phyloP scores from a whole-genome alignment of 2,113 vertebrate species.

The Anolis carolinensis region DNA sequence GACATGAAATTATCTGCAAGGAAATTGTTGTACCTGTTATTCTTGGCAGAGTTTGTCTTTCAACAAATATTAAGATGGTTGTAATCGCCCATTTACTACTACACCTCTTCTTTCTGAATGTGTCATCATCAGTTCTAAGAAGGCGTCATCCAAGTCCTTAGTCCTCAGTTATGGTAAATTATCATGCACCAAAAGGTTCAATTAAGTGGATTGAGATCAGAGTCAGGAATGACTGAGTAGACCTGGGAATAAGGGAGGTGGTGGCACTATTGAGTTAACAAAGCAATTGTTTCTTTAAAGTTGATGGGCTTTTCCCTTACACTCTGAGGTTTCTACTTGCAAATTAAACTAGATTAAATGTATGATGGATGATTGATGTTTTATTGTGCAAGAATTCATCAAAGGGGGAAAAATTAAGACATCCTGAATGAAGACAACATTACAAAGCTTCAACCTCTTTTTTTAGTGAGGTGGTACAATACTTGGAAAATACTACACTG shows the following conservation, averaged over 20 bases:
- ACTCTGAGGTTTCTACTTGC: not conserved
- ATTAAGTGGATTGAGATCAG: not conserved
- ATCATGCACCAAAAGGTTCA: not conserved
- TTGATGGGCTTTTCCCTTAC: not conserved
- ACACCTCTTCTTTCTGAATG: too few species aligned
- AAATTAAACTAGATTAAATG: not conserved
- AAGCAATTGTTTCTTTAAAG: not conserved
- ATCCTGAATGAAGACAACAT: not conserved
- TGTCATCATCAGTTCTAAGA: too few species aligned
- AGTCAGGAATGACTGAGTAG: not conserved
- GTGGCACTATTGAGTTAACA: not conserved
- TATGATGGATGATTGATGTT: not conserved
- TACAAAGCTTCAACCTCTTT: not conserved
- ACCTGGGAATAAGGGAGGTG: not conserved
- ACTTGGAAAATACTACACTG: not conserved
- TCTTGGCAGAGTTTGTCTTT: too few species aligned
- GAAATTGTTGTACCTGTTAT: too few species aligned
- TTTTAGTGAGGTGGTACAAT: not conserved
- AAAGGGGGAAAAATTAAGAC: not conserved
- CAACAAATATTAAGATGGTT: too few species aligned
- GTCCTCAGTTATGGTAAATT: too few species aligned
- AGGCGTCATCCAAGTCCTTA: too few species aligned
- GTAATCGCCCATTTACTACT: too few species aligned
- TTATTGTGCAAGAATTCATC: not conserved
- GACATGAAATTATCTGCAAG: too few species aligned